Conservation (phyloP, 2,888 invertebrate species). For the Acrobasis repandana region DNA sequence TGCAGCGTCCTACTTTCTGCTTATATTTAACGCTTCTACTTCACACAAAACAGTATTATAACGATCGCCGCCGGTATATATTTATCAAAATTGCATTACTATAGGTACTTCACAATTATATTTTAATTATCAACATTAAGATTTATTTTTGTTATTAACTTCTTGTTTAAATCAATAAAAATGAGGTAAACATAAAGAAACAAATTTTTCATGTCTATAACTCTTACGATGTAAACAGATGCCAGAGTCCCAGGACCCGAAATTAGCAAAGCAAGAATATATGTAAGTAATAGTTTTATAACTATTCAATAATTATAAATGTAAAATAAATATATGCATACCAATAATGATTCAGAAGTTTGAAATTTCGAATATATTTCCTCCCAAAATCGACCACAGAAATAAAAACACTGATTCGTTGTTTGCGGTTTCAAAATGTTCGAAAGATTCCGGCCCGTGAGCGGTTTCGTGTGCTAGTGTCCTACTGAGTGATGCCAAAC, state of each 20-base stretch:
- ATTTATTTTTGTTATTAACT: too few relatives aligned
- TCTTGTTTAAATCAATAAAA: too few relatives aligned
- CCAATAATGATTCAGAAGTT: background rate
- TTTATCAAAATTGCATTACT: background rate
- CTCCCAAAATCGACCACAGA: background rate
- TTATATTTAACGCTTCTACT: slow-evolving; percentile 38
- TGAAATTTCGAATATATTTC: too few relatives aligned
- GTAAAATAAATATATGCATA: background rate
- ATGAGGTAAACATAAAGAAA: too few relatives aligned
- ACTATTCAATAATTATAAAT: too few relatives aligned
- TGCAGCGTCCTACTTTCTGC: slow-evolving; percentile 32
- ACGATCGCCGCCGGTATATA: background rate
- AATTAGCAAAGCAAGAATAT: background rate
- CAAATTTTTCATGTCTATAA: too few relatives aligned
- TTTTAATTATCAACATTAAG: too few relatives aligned
- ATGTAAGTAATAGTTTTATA: background rate
- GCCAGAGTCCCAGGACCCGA: too few relatives aligned
- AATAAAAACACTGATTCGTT: slow-evolving; percentile 12
- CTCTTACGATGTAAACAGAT: too few relatives aligned
- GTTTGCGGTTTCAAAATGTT: slow-evolving; percentile 12
- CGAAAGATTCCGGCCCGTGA: slow-evolving; percentile 37
- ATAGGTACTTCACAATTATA: too few relatives aligned
- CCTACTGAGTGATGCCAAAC: slow-evolving; percentile 66
- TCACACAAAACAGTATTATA: slow-evolving; percentile 36
- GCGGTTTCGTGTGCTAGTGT: slow-evolving; percentile 55